These are phyloP conservation scores for Microcebus griseorufus DNA, from an alignment of 2,113 vertebrate species.

Conservation along the genomic window DNA sequence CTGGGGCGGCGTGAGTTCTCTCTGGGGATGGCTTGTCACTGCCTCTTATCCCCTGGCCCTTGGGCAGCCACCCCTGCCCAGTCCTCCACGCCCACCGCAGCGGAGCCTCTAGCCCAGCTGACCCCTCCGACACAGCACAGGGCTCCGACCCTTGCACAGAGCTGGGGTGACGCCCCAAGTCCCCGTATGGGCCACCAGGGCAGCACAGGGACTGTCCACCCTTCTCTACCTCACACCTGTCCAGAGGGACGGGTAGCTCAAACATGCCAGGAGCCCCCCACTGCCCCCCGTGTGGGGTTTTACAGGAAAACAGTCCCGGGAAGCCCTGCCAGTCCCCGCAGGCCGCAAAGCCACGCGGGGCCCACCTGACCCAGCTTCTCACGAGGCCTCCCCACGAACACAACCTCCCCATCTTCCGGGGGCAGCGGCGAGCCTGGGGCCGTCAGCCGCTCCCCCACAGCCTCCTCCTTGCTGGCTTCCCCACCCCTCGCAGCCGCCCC, in stretches of 20 bases:
- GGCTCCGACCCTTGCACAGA: neutral
- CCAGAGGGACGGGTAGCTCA: rapidly evolving
- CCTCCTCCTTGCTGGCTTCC: neutral
- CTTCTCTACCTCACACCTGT: neutral
- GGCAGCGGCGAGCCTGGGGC: rapidly evolving
- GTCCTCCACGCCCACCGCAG: neutral
- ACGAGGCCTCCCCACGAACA: neutral
- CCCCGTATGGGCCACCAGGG: rapidly evolving
- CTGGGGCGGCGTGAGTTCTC: neutral
- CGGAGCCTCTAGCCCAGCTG: neutral
- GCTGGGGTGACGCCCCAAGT: no score
- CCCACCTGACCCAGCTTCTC: neutral
- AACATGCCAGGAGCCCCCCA: rapidly evolving
- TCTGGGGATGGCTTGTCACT: neutral
- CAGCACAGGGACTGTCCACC: neutral
- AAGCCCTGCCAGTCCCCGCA: no score
- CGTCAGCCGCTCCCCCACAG: neutral
- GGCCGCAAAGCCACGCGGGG: neutral
- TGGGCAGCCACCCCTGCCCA: neutral
- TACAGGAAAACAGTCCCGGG: neutral
- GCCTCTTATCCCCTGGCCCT: neutral
- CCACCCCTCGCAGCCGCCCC: neutral
- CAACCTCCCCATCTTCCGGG: neutral
- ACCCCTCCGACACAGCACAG: neutral
- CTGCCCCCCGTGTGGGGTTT: rapidly evolving